A percentile compares a stretch with the other conserved stretches of the same genome.
These are phyloP conservation scores for Esox niger DNA, from an alignment of 2,113 vertebrate species.

Conservation along the genomic window DNA sequence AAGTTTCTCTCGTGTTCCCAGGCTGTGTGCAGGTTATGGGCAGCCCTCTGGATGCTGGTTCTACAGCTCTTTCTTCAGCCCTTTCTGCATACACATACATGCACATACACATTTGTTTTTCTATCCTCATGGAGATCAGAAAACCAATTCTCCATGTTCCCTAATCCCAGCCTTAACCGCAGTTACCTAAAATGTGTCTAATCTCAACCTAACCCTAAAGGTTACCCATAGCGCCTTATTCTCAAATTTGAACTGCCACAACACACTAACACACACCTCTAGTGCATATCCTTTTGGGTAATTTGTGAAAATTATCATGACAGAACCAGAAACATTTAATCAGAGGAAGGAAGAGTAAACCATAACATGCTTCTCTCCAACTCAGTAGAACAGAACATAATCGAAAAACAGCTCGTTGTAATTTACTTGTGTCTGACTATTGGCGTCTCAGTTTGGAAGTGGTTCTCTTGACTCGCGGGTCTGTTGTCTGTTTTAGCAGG, in stretches of 20 bases:
- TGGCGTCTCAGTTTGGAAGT: neutral
- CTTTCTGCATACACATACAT: neutral
- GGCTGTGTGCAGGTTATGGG: neutral
- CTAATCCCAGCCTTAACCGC: too few relatives aligned
- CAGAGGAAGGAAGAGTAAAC: slow-evolving; percentile 4
- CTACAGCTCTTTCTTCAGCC: neutral
- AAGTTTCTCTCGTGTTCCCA: neutral
- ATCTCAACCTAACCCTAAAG: too few relatives aligned
- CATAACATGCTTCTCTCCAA: neutral
- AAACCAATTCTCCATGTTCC: too few relatives aligned
- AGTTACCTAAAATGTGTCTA: too few relatives aligned
- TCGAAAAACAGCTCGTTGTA: slow-evolving; percentile 29
- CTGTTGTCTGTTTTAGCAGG: slow-evolving; percentile 2
- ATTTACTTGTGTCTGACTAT: slow-evolving; percentile 17
- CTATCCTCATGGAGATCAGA: too few relatives aligned
- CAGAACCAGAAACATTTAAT: slow-evolving; percentile 15
- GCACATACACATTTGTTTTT: too few relatives aligned
- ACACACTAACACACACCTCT: neutral
- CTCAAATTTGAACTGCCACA: too few relatives aligned
- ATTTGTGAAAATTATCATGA: slow-evolving; percentile 37
- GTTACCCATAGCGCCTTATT: too few relatives aligned
- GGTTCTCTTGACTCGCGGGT: slow-evolving; percentile 25
- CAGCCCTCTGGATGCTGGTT: neutral
- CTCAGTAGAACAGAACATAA: too few relatives aligned
- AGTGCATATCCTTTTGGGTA: neutral